Evolutionary conservation across 2,113 vertebrate genomes (phyloP).

Genomic region (Archocentrus centrarchus): DNA sequence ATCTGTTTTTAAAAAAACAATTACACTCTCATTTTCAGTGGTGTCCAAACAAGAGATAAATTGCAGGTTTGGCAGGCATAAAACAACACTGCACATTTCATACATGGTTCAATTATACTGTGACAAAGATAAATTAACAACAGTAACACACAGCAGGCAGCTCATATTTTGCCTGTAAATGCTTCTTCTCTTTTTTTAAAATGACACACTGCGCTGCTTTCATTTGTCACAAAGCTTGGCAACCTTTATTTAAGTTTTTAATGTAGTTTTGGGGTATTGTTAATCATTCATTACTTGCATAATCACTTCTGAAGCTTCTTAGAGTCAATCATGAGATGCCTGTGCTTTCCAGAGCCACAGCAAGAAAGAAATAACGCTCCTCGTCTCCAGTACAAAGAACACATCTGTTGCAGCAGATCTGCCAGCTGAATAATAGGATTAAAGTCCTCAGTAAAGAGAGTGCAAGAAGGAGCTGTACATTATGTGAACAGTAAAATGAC

Average conservation of each 20-base stretch:
- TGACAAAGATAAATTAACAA: not conserved
- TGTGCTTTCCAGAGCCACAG: slow-evolving; percentile 1
- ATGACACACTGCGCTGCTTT: not conserved
- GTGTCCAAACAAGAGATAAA: slow-evolving; percentile 4
- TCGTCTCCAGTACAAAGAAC: slow-evolving; percentile 21
- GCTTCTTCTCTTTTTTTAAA: not conserved
- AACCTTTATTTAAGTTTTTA: slow-evolving; percentile 4
- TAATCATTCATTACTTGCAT: slow-evolving; percentile 7
- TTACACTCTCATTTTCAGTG: not conserved
- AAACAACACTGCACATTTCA: not conserved
- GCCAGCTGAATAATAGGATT: slow-evolving; percentile 48
- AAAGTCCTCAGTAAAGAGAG: slow-evolving; percentile 7
- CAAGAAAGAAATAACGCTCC: slow-evolving; percentile 7
- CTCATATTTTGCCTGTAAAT: not conserved
- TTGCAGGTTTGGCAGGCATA: not conserved
- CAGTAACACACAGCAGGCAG: not conserved
- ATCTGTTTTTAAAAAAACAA: not conserved
- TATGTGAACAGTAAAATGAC: not conserved
- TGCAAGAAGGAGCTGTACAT: not conserved
- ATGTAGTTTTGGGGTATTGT: not conserved
- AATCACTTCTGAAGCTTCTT: not conserved
- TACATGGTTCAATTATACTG: not conserved
- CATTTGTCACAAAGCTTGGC: not conserved
- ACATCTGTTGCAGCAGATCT: slow-evolving; percentile 23
- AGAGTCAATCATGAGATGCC: not conserved